These are phyloP conservation scores for Selene dorsalis DNA, from an alignment of 2,797 vertebrate species.

Conservation along the genomic window DNA sequence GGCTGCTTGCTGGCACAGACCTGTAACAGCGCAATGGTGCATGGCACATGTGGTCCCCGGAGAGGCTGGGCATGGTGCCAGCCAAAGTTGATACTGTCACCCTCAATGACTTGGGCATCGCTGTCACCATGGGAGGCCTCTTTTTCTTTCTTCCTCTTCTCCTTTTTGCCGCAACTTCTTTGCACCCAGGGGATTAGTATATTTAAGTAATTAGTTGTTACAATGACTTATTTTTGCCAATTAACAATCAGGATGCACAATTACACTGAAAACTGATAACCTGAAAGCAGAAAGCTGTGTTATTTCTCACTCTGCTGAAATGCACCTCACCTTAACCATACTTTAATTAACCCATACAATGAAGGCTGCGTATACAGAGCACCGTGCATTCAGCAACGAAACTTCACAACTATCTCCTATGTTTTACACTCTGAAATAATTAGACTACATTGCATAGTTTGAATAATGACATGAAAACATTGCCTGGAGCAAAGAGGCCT, in stretches of 20 bases:
- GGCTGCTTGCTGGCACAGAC: slow-evolving; percentile 61
- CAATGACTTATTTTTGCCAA: slow-evolving; percentile 40
- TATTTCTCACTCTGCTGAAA: slow-evolving; percentile 22
- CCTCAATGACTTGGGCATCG: slow-evolving; percentile 71
- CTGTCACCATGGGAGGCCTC: slow-evolving; percentile 37
- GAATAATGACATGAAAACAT: slow-evolving; percentile 53
- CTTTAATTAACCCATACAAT: slow-evolving; percentile 59
- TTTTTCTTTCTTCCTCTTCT: not conserved
- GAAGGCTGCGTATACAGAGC: slow-evolving; percentile 8
- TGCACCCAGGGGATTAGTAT: slow-evolving; percentile 41
- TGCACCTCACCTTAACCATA: slow-evolving; percentile 41
- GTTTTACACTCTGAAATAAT: slow-evolving; percentile 56
- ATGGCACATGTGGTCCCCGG: slow-evolving; percentile 67
- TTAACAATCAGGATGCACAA: slow-evolving; percentile 50
- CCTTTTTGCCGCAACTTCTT: slow-evolving; percentile 29
- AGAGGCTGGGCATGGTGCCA: slow-evolving; percentile 63
- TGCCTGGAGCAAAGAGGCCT: slow-evolving; percentile 45
- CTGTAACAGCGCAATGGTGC: slow-evolving; percentile 56
- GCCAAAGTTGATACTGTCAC: slow-evolving; percentile 73
- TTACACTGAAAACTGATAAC: slow-evolving; percentile 36
- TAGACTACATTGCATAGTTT: slow-evolving; percentile 45
- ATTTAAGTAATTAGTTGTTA: slow-evolving; percentile 58
- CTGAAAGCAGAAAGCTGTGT: slow-evolving; percentile 23
- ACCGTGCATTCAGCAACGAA: slow-evolving; percentile 21
- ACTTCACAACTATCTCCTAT: slow-evolving; percentile 40